Conservation (phyloP, 92 coral and sea anemone species). For the Umimayanthus kanabou region DNA sequence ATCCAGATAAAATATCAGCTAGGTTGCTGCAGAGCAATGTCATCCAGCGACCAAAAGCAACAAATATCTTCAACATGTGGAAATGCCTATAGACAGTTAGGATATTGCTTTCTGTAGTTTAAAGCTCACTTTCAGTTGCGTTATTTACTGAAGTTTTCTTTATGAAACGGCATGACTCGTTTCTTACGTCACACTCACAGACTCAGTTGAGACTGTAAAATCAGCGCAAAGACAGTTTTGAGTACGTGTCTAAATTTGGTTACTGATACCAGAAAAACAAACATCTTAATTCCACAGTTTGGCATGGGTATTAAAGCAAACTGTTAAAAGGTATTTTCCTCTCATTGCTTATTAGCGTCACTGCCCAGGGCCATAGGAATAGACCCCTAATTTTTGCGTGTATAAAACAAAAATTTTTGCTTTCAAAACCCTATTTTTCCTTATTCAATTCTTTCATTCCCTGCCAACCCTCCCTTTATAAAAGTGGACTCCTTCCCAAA, state of each 20-base stretch:
- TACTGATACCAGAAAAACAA: background rate
- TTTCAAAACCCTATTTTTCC: too few species aligned
- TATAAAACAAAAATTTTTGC: too few species aligned
- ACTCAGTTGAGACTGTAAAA: too few species aligned
- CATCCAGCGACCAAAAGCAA: conserved; percentile 21
- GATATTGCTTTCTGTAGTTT: background rate
- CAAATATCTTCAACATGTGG: background rate
- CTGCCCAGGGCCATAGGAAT: background rate
- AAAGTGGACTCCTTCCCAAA: too few species aligned
- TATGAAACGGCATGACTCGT: too few species aligned
- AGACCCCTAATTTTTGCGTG: too few species aligned
- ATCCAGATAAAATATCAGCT: background rate
- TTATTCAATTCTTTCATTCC: too few species aligned
- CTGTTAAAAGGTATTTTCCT: background rate
- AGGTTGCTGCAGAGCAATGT: background rate
- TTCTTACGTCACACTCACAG: too few species aligned
- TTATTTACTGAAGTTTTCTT: too few species aligned
- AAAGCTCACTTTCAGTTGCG: background rate
- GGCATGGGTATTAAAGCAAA: too few species aligned
- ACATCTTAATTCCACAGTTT: background rate
- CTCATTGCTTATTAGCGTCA: background rate
- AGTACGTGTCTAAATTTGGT: background rate
- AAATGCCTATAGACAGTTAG: background rate
- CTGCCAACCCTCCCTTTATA: too few species aligned
- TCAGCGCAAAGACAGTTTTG: background rate